Evolutionary conservation across 2,113 vertebrate genomes (phyloP), one percentile per base, ranked within the genome.

Genomic region (Apteryx owenii): DNA sequence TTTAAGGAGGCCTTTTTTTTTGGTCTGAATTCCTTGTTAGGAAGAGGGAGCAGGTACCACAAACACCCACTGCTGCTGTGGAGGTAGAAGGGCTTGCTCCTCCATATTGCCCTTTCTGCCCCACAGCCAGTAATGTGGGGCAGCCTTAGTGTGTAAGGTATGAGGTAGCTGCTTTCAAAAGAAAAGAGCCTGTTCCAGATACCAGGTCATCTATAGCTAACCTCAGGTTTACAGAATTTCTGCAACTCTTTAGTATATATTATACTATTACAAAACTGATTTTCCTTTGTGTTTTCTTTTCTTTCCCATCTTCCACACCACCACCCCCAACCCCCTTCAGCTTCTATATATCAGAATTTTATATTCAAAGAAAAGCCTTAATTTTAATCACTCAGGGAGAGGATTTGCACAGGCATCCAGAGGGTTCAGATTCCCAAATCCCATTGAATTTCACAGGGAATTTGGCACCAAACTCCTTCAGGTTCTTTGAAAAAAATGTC

Each of bases 401-500:
- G 22, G 38, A 70, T 85, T 85, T 88, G 48, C 60, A 65, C 68
- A 90, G 69, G 29, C 22, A 89, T 53, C 48, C 62, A 36, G 40
- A 20, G 62, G 31, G 53, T 48, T 91, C 42, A 3, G 19, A 42
- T 50, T 95, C 93, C 91, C 87, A 85, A 81, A 61, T 71, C 71
- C 18, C 78, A 66, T 5, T 89, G 54, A 82, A 83, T 90, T 90
- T 91, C 83, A 88, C 20, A 83, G 81, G 78, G 94, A 89, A 88
- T 88, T 40, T 75, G 61, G 78, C 91, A 95, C 20, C 28, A 85
- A 87, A 88, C 40, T 85, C 54, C 61, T 94, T 42, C 38, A 89
- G 73, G 73, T 88, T 92, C 66, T 65, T 78, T 72, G 69, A 53
- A 83, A 40, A 65, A 96, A 73, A 89, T 62, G 56, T 51, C 90